Conservation (phyloP, 2,888 invertebrate species). For the Sceliomorpha sp. region DNA sequence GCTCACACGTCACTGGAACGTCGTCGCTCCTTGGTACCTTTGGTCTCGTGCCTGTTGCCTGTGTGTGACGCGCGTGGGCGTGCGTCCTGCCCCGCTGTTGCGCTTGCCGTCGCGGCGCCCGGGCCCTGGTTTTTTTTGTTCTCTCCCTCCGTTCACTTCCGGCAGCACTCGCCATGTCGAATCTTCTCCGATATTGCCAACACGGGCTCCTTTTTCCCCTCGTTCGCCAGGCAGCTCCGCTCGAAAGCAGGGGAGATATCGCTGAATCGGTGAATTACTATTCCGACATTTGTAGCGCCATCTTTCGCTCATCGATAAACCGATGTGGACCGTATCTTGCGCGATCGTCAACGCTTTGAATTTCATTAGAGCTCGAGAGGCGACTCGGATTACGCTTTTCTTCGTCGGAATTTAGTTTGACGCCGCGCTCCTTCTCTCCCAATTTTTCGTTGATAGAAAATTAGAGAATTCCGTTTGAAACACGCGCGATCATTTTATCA, state of each 20-base stretch:
- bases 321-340: not conserved
- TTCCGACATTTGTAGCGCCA: constrained; percentile 22
- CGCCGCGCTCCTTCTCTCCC: not conserved
- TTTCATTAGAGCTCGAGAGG: constrained; percentile 33
- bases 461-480: not conserved
- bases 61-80: too few relatives aligned
- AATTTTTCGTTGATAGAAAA: not conserved
- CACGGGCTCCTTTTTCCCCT: constrained; percentile 31
- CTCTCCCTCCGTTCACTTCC: constrained; percentile 29
- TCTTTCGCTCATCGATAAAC: not conserved
- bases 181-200: constrained; percentile 54
- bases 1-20: too few relatives aligned
- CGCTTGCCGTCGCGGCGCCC: too few relatives aligned
- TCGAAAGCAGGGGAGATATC: constrained; percentile 44
- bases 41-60: too few relatives aligned
- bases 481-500: too few relatives aligned
- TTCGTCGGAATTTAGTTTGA: not conserved
- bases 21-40: too few relatives aligned
- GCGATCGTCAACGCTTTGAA: constrained; percentile 33
- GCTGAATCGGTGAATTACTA: constrained; percentile 60
- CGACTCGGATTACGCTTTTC: constrained; percentile 3
- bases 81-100: too few relatives aligned
- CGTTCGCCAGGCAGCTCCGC: constrained; percentile 14
- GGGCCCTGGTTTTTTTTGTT: constrained; percentile 21
- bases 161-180: constrained; percentile 39